phyloP scores from a whole-genome alignment of 2,888 invertebrate genomes.

The Lasiommata megera region DNA sequence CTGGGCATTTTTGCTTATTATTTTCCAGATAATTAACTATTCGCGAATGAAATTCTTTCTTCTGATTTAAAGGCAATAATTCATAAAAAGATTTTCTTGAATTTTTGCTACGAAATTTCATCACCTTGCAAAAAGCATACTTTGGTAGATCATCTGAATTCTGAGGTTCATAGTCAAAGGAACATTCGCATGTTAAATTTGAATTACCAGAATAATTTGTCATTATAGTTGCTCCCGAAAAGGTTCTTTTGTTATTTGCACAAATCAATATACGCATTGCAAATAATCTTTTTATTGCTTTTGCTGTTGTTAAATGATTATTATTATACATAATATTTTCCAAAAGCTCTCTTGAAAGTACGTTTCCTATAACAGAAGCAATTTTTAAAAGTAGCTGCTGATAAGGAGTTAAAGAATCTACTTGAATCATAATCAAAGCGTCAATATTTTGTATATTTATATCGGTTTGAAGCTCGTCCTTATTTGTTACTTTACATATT shows the following conservation, averaged over 20 bases:
- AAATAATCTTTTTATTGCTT: slow-evolving; percentile 80
- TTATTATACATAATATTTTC: slow-evolving; percentile 79
- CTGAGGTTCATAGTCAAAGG: slow-evolving; percentile 60
- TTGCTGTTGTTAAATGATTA: slow-evolving; percentile 63
- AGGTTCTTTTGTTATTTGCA: slow-evolving; percentile 54
- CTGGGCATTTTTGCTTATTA: slow-evolving; percentile 71
- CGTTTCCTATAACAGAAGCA: slow-evolving; percentile 80
- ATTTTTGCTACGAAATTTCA: slow-evolving; percentile 77
- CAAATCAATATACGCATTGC: slow-evolving; percentile 78
- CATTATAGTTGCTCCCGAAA: slow-evolving; percentile 34
- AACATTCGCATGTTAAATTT: slow-evolving; percentile 58
- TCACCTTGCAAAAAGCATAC: slow-evolving; percentile 80
- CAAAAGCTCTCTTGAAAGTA: slow-evolving; percentile 75
- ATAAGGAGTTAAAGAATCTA: slow-evolving; percentile 80
- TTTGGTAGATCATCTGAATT: slow-evolving; percentile 60
- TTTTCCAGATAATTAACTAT: slow-evolving; percentile 74
- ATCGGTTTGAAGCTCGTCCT: slow-evolving; percentile 59
- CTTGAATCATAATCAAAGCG: slow-evolving; percentile 76
- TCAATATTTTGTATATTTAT: slow-evolving; percentile 67
- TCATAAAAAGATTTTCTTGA: slow-evolving; percentile 79
- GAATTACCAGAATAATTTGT: slow-evolving; percentile 34
- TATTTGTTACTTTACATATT: slow-evolving; percentile 59
- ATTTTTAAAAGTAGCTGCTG: slow-evolving; percentile 83
- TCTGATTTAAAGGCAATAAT: slow-evolving; percentile 75
- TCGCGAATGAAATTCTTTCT: slow-evolving; percentile 78